Percentiles rank a stretch among this genome's conserved stretches.
Conservation (phyloP, 2,888 invertebrate genomes). For the Tubulanus polymorphus region DNA sequence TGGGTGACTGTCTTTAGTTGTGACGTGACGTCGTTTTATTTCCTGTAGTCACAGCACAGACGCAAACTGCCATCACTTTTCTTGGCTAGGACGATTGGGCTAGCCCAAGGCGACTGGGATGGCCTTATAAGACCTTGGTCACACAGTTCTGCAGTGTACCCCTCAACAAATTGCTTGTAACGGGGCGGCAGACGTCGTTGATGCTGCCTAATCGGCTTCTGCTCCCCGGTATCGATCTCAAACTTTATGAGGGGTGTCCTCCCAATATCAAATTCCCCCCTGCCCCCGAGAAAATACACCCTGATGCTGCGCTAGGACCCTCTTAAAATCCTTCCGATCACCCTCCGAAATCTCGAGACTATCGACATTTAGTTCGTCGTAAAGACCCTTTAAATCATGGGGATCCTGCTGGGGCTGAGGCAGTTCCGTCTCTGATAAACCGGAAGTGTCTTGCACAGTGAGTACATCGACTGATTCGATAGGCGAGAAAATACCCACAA, state of each 20-base stretch:
- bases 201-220: not conserved
- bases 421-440: too few relatives aligned
- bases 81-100: not conserved
- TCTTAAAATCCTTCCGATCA: too few relatives aligned
- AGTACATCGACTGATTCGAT: too few relatives aligned
- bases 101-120: not conserved
- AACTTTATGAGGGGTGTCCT: not conserved
- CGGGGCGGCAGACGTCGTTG: not conserved
- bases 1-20: not conserved
- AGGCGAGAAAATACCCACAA: too few relatives aligned
- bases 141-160: not conserved
- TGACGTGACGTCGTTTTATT: not conserved
- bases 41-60: conserved; percentile 4
- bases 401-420: too few relatives aligned
- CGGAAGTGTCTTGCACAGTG: too few relatives aligned
- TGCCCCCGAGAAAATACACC: too few relatives aligned
- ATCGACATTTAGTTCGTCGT: too few relatives aligned
- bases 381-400: too few relatives aligned
- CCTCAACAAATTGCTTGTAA: not conserved
- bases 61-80: not conserved
- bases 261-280: not conserved
- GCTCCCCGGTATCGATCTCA: not conserved
- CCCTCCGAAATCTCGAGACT: too few relatives aligned
- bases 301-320: too few relatives aligned
- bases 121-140: not conserved